A percentile compares a stretch with the other conserved stretches of the same genome.
Evolutionary conservation across 1,140 invertebrate genomes (phyloP).

Genomic region (Bombus soroeensis): DNA sequence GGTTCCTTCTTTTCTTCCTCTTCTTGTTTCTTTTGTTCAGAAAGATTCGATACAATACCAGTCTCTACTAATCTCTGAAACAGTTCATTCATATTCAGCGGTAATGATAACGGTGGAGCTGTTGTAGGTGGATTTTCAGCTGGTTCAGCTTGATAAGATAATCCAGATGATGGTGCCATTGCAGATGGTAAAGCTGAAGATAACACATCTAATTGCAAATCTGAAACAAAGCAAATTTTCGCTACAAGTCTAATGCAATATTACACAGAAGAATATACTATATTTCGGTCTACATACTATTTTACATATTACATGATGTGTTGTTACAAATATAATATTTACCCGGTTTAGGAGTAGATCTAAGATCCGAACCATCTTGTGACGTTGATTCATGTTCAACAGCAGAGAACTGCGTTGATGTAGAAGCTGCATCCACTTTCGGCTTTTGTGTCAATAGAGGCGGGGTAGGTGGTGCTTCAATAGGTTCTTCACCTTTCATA

Average conservation of each 20-base stretch:
- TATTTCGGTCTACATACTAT: background rate
- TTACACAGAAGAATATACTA: constrained; percentile 7
- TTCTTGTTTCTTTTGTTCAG: constrained; percentile 78
- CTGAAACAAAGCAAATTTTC: constrained; percentile 63
- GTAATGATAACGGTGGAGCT: constrained; percentile 73
- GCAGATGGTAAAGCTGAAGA: constrained; percentile 86
- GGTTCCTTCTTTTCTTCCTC: constrained; percentile 81
- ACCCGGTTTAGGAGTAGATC: constrained; percentile 72
- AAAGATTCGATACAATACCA: constrained; percentile 88
- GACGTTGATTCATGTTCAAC: constrained; percentile 76
- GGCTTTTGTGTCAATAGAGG: constrained; percentile 61
- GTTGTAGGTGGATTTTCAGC: constrained; percentile 72
- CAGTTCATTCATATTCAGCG: constrained; percentile 90
- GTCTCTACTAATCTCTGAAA: constrained; percentile 92
- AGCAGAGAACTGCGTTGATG: constrained; percentile 64
- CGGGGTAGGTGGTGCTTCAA: constrained; percentile 67
- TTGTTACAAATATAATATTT: constrained; percentile 32
- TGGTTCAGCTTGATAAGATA: constrained; percentile 82
- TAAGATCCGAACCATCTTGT: constrained; percentile 75
- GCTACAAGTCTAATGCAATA: constrained; percentile 52
- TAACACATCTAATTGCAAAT: constrained; percentile 84
- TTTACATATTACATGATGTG: background rate
- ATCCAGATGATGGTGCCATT: constrained; percentile 84
- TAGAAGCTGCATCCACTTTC: constrained; percentile 54
- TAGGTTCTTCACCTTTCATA: constrained; percentile 85